Conservation (phyloP, 2,888 invertebrate genomes). For the Prenolepis imparis region DNA sequence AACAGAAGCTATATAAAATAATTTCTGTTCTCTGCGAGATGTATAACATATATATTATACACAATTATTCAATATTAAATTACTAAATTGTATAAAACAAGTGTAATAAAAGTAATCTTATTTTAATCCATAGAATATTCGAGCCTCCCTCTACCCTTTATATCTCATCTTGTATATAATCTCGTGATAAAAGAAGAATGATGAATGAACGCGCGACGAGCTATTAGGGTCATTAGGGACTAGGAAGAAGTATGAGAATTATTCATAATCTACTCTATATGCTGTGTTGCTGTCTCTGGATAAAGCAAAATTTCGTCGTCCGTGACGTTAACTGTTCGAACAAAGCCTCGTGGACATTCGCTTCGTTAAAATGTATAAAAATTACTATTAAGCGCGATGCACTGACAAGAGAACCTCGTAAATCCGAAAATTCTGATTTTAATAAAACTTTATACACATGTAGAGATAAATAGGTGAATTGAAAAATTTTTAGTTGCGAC, state of each 20-base stretch:
- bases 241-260: neutral
- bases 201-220: neutral
- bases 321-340: neutral
- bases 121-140: neutral
- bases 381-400: neutral
- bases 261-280: neutral
- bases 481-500: too few species aligned
- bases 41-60: neutral
- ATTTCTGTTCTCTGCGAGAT: neutral
- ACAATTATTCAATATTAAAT: neutral
- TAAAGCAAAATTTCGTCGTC: neutral
- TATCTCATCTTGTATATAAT: neutral
- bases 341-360: neutral
- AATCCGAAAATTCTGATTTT: too few species aligned
- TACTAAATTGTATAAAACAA: neutral
- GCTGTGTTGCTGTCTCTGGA: neutral
- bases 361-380: neutral
- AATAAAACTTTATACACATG: too few species aligned
- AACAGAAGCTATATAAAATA: conserved; percentile 1
- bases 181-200: neutral
- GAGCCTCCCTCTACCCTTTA: neutral
- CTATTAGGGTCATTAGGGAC: neutral
- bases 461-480: too few species aligned
- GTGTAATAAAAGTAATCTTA: neutral
- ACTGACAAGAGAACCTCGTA: neutral